Percentiles rank a stretch among this genome's conserved stretches.
Evolutionary conservation across 2,888 invertebrate species (phyloP).

Genomic region (Yponomeuta evonymella): DNA sequence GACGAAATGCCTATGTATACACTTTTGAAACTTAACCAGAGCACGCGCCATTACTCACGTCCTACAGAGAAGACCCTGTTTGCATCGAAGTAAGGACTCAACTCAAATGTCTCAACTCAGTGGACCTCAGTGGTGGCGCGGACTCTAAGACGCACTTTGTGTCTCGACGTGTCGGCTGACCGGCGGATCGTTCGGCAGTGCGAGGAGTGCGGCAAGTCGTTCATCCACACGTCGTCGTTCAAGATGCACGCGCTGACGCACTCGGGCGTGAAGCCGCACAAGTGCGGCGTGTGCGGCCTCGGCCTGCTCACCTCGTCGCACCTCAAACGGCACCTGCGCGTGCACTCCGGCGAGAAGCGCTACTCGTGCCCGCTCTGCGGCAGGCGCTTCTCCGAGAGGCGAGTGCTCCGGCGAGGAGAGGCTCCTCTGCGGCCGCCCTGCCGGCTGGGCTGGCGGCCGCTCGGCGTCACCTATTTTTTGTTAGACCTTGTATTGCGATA

Average conservation of each 20-base stretch:
- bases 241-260: conserved; percentile 82
- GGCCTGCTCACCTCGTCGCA: conserved; percentile 80
- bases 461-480: no score
- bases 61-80: no score
- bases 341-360: conserved; percentile 79
- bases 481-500: no score
- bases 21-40: no score
- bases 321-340: conserved; percentile 80
- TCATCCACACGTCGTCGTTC: conserved; percentile 82
- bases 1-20: no score
- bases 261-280: conserved; percentile 76
- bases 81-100: no score
- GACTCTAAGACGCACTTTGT: no score
- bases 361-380: conserved; percentile 76
- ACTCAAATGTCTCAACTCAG: no score
- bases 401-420: conserved; percentile 20
- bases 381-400: conserved; percentile 77
- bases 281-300: conserved; percentile 77
- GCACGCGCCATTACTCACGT: no score
- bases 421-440: background rate
- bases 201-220: conserved; percentile 79
- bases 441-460: no score
- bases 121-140: no score
- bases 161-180: no score
- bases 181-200: conserved; percentile 49